These are phyloP conservation scores for Pyrrhosoma nymphula DNA, from an alignment of 2,888 invertebrate species.

Conservation along the genomic window DNA sequence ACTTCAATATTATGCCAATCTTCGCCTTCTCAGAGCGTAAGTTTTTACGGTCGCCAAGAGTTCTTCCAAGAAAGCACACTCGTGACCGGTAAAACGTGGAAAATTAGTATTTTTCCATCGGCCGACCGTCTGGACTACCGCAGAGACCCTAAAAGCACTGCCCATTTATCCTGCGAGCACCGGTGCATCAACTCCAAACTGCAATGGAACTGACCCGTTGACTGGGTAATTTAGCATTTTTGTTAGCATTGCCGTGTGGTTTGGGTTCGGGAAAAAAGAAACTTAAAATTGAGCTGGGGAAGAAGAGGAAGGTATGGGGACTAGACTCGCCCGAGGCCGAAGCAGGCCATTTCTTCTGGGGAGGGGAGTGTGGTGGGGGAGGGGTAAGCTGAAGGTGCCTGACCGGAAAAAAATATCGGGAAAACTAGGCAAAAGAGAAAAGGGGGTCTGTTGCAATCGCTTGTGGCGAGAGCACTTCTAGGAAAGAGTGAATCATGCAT, in stretches of 20 bases:
- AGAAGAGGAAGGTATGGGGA: background rate
- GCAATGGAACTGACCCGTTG: slow-evolving; percentile 18
- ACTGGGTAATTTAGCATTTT: background rate
- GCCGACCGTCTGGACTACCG: background rate
- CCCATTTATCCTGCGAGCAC: background rate
- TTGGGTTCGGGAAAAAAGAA: background rate
- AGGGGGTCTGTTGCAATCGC: background rate
- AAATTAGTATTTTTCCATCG: slow-evolving; percentile 5
- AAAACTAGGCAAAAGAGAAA: background rate
- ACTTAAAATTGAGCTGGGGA: background rate
- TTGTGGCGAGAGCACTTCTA: too few relatives aligned
- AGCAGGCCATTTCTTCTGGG: background rate
- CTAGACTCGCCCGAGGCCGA: background rate
- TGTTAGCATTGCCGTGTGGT: background rate
- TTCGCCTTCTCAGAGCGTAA: background rate
- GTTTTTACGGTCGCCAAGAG: background rate
- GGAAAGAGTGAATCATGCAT: too few relatives aligned
- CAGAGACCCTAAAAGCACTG: background rate
- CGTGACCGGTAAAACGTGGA: background rate
- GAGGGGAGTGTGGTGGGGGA: background rate
- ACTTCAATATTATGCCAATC: background rate
- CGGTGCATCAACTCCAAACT: slow-evolving; percentile 18
- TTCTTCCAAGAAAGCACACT: background rate
- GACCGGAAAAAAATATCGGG: background rate
- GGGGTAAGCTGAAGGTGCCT: background rate